Base-by-base conservation (phyloP, 2,888 invertebrate genomes). In the Agelastica alni region DNA sequence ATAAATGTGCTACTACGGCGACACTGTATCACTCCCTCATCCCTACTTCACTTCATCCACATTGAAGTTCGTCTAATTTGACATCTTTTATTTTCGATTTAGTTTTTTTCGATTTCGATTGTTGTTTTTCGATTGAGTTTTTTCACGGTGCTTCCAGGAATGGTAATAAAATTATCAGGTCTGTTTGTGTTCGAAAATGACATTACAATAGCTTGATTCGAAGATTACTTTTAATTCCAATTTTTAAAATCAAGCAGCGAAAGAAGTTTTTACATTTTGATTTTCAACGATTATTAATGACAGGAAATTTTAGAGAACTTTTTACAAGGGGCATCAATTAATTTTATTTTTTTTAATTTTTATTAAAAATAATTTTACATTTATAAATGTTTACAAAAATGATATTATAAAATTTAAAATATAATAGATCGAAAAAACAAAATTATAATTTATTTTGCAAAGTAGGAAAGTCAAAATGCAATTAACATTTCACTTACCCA, bases 41-140 rank as follows among this genome's bases (percentile, higher is more conserved):
- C 62, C 63, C 60, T 20, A 26, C 45, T 58, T 56, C 59, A 22
- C 47, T 45, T 52, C 55, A 55, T 53, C 56, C 56, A 56, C 58
- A 42, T 56, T 56, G 54, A 55, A 54, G 54, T 53, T 62, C 57
- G 62, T 63, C 67, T 63, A 68, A 70, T 69, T 70, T 67, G 66
- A 65, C 70, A 68, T 70, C 65, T 66, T 65, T 68, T 63, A 64
- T 65, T 64, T 60, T 59, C 61, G 64, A 65, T 66, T 67, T 61
- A 62, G 59, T 65, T 63, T 62, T 53, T 59, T 61, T 48, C 51
- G 45, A 34, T 51, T 54, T 60, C 57, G 56, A 43, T 57, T 55
- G 58, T 54, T 56, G 59, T 61, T 56, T 59, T 59, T 65, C 59
- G 48, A 49, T 49, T 39, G 48, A 48, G 48, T 41, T 41, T 18